A percentile compares a stretch with the other conserved stretches of the same genome.
phyloP scores from a whole-genome alignment of 2,888 invertebrate genomes.

The Cylloceria caligata region DNA sequence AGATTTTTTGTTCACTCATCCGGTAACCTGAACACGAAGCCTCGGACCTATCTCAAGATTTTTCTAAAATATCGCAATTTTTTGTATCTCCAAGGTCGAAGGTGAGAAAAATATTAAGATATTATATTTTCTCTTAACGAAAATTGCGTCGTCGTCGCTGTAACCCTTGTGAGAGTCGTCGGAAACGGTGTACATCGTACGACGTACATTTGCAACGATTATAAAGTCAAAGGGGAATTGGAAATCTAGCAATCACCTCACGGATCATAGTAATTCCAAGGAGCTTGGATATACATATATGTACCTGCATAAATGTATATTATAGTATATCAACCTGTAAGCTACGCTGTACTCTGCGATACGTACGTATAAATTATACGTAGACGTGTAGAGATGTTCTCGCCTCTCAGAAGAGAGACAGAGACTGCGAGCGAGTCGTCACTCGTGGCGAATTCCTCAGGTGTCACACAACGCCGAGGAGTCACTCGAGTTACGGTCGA shows the following conservation, averaged over 20 bases:
- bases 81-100: constrained; percentile 2
- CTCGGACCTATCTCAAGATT: background rate
- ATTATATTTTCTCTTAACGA: constrained; percentile 14
- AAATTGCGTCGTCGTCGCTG: background rate
- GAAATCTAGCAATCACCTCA: constrained; percentile 61
- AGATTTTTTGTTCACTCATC: background rate
- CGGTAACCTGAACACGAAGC: background rate
- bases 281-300: constrained; percentile 15
- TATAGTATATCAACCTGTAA: constrained; percentile 12
- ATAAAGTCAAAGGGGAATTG: constrained; percentile 57
- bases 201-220: constrained; percentile 31
- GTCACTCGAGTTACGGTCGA: constrained; percentile 58
- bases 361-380: constrained; percentile 49
- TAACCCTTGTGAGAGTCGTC: constrained; percentile 10
- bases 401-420: constrained; percentile 43
- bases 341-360: background rate
- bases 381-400: constrained; percentile 50
- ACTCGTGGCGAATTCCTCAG: constrained; percentile 61
- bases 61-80: constrained; percentile 5
- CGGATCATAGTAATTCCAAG: constrained; percentile 53
- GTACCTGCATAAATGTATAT: constrained; percentile 40
- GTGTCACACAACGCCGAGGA: constrained; percentile 60
- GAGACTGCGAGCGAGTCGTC: constrained; percentile 38
- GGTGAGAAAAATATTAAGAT: background rate
- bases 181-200: background rate